phyloP scores from a whole-genome alignment of 2,888 invertebrate species.

The Sipha maydis region DNA sequence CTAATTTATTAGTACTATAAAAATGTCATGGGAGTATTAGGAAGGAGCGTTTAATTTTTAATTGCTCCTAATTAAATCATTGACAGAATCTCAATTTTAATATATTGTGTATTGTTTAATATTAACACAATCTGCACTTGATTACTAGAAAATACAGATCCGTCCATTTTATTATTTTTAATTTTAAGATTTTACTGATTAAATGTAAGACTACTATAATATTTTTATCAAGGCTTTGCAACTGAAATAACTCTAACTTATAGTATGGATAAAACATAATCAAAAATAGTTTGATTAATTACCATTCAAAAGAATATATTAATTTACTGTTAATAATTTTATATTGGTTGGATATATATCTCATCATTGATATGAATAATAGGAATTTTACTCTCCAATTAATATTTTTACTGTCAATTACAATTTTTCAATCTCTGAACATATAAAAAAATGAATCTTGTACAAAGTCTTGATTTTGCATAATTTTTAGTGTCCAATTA shows the following conservation, averaged over 20 bases:
- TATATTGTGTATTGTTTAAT: constrained; percentile 9
- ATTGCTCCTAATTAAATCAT: not conserved
- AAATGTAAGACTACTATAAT: constrained; percentile 6
- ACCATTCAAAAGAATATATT: too few relatives aligned
- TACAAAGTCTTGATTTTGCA: not conserved
- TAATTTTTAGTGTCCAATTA: not conserved
- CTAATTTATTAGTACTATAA: constrained; percentile 14
- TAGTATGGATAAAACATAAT: too few relatives aligned
- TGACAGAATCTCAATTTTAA: constrained; percentile 29
- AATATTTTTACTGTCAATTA: too few relatives aligned
- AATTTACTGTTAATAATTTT: too few relatives aligned
- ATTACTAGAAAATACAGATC: constrained; percentile 16
- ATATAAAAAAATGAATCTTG: too few relatives aligned
- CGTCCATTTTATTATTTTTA: constrained; percentile 38
- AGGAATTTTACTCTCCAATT: too few relatives aligned
- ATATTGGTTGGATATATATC: too few relatives aligned
- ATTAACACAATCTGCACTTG: not conserved
- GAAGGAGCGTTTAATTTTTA: not conserved
- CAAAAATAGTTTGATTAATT: too few relatives aligned
- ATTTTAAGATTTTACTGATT: constrained; percentile 37
- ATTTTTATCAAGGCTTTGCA: not conserved
- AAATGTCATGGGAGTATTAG: not conserved
- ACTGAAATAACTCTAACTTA: too few relatives aligned
- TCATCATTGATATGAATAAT: too few relatives aligned
- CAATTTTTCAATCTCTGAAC: too few relatives aligned